Evolutionary conservation across 2,113 vertebrate species (phyloP), one percentile per base, ranked within the genome.

Genomic region (Entomyzon cyanotis): DNA sequence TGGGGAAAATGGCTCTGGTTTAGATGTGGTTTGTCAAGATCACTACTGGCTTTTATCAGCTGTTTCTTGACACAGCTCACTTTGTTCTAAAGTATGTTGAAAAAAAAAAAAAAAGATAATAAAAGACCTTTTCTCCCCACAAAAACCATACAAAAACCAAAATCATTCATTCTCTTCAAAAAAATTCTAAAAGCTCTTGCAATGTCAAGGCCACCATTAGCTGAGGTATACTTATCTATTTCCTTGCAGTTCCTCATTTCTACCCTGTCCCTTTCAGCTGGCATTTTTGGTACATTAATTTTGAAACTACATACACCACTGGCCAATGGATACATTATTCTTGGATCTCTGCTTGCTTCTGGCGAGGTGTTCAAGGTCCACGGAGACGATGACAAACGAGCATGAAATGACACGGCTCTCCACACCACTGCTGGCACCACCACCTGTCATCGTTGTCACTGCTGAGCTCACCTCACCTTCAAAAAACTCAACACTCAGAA

Each of bases 281-380:
- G 62, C 27, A 59, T 81, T 94, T 58, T 71, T 86, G 63, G 41
- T 58, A 87, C 17, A 2, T 79, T 76, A 77, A 25, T 84, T 93
- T 95, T 87, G 85, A 92, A 96, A 82, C 10, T 37, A 63, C 62
- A 95, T 37, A 86, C 47, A 65, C 71, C 63, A 65, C 59, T 88
- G 91, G 85, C 75, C 83, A 90, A 90, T 25, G 59, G 67, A 64
- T 13, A 93, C 73, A 83, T 97, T 96, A 94, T 97, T 97, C 95
- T 96, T 97, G 95, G 98, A 97, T 53, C 60, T 37, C 53, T 65
- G 10, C 83, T 82, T 84, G 69, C 67, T 71, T 87, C 93, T 97
- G 97, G 94, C 81, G 47, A 88, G 78, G 82, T 30, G 50, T 71
- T 94, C 22, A 12, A 7, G 63, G 68, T 88, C 93, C 53, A 14